Conservation (phyloP, 2,888 invertebrate species). For the Volucella inflata region DNA sequence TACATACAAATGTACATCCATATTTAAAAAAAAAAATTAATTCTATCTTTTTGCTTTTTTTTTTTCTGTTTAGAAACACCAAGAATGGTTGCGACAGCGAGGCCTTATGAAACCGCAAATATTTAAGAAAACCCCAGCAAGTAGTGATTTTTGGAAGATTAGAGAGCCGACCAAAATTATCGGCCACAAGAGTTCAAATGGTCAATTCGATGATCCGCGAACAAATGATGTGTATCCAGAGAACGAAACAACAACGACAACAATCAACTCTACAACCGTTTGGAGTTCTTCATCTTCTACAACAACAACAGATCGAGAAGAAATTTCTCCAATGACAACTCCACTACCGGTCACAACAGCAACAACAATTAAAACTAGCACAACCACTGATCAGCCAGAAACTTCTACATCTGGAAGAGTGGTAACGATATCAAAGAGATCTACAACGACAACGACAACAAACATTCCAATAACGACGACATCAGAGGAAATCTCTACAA, state of each 20-base stretch:
- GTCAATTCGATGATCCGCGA: constrained; percentile 75
- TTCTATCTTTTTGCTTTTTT: not conserved
- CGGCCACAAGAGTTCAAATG: constrained; percentile 62
- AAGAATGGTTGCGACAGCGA: constrained; percentile 82
- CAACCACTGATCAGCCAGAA: not conserved
- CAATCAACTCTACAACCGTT: constrained; percentile 54
- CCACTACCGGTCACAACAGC: constrained; percentile 48
- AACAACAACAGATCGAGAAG: constrained; percentile 47
- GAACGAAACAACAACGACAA: constrained; percentile 78
- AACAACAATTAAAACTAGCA: constrained; percentile 39
- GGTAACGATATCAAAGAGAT: constrained; percentile 31
- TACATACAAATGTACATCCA: not conserved
- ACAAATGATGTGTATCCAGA: constrained; percentile 81
- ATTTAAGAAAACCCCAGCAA: constrained; percentile 37
- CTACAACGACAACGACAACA: constrained; percentile 59
- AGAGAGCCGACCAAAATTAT: constrained; percentile 73
- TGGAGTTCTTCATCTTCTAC: constrained; percentile 2
- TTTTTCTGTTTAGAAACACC: constrained; percentile 80
- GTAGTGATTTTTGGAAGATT: constrained; percentile 59
- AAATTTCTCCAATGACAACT: constrained; percentile 34
- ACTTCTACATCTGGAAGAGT: constrained; percentile 12
- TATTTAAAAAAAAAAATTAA: constrained; percentile 2
- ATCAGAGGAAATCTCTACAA: constrained; percentile 62
- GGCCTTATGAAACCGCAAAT: constrained; percentile 76
- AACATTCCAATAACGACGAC: constrained; percentile 47